Evolutionary conservation across 1,140 invertebrate genomes (phyloP), one percentile per base, ranked within the genome.

Genomic region (Phenacoccus solenopsis): DNA sequence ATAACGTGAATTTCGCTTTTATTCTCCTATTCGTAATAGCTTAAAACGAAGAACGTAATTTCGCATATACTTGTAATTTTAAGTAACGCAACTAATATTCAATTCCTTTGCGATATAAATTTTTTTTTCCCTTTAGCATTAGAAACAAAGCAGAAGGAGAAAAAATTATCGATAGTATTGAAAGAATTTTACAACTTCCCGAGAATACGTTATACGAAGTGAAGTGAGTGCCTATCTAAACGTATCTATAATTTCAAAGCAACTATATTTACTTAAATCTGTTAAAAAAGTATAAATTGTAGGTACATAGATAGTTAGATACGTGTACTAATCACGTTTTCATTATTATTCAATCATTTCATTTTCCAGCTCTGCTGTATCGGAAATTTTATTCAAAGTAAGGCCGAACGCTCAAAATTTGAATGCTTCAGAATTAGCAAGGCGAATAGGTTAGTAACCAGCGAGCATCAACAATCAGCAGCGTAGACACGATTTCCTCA

Each of bases 341-440:
- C n/a, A 10, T n/a, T 38, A n/a, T 38, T 38, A n/a, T n/a, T n/a
- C n/a, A n/a, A n/a, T n/a, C n/a, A n/a, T n/a, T n/a, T n/a, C n/a
- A n/a, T n/a, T n/a, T 38, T 10, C 5, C 56, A 64, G 59, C 21
- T 5, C 22, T 3, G 59, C 21, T 9, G 69, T 67, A 2, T 28
- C 35, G 70, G 87, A 91, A 80, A 87, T 95, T 2, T 88, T 88
- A 4, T 95, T 95, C 78, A 89, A 87, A 84, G 90, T 94, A 12
- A 82, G 84, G 70, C 84, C 84, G 70, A 91, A 91, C 78, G 81
- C 77, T 70, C 85, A 84, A 76, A 84, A 83, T 20, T 82, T 86
- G 61, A 87, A 88, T 75, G 86, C 90, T 16, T 83, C 82, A n/a
- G 84, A 88, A 74, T 85, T 94, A 9, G 88, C 86, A 2, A 81